phyloP scores from a whole-genome alignment of 2,113 vertebrate species.

The Pavo muticus region DNA sequence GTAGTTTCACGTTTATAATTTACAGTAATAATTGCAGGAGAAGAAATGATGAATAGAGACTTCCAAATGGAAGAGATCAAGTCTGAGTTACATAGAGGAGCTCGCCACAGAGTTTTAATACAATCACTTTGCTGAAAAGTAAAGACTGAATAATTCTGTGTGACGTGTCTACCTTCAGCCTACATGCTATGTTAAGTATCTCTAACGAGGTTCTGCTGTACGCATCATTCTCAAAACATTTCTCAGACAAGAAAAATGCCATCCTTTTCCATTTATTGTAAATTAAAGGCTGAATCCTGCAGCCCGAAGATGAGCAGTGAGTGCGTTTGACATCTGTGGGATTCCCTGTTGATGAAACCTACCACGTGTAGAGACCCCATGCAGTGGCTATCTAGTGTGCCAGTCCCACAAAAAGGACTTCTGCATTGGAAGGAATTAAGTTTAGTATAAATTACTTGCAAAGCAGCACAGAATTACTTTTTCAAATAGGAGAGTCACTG shows the following conservation, averaged over 20 bases:
- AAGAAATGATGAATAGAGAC: not conserved
- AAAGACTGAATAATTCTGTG: not conserved
- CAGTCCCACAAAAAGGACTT: constrained; percentile 7
- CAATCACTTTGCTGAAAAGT: not conserved
- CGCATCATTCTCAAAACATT: not conserved
- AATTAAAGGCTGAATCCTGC: constrained; percentile 12
- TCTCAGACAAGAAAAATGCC: not conserved
- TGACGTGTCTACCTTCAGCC: not conserved
- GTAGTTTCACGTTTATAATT: not conserved
- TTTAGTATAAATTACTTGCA: not conserved
- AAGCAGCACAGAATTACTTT: not conserved
- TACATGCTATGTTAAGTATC: not conserved
- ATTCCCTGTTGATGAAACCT: constrained; percentile 30
- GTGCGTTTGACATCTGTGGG: not conserved
- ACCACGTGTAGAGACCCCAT: not conserved
- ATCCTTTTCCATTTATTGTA: not conserved
- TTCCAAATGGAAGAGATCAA: not conserved
- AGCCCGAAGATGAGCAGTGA: not conserved
- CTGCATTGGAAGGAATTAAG: not conserved
- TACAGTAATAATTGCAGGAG: not conserved
- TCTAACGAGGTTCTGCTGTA: not conserved
- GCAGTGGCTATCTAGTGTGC: not conserved
- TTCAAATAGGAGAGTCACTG: not conserved
- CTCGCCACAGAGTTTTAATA: not conserved
- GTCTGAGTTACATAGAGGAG: rapidly evolving